These are phyloP conservation scores for Pandemis corylana DNA, from an alignment of 2,888 invertebrate genomes.

Conservation along the genomic window DNA sequence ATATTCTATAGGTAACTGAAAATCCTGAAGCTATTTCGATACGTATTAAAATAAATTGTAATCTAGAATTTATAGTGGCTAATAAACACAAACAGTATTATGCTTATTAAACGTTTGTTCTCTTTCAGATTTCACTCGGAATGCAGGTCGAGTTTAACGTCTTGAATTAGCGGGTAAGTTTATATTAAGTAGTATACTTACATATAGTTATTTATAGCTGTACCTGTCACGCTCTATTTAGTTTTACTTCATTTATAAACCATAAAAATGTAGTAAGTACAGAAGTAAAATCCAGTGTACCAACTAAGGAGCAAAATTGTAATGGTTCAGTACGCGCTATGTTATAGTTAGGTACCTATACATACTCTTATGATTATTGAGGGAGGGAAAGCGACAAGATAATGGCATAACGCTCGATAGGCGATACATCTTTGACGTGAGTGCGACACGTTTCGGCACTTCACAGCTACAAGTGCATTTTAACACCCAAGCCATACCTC, in stretches of 20 bases:
- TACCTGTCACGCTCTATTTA: neutral
- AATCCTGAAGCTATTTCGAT: neutral
- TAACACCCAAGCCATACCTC: neutral
- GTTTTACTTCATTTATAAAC: too few relatives aligned
- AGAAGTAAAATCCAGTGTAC: too few relatives aligned
- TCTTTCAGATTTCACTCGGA: conserved; percentile 52
- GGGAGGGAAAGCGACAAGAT: neutral
- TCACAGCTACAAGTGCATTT: conserved; percentile 5
- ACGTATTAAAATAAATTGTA: neutral
- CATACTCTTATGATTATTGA: too few relatives aligned
- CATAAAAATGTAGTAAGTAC: too few relatives aligned
- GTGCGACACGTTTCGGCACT: conserved; percentile 8
- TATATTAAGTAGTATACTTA: too few relatives aligned
- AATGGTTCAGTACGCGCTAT: neutral
- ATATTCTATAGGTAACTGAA: neutral
- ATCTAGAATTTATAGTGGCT: neutral
- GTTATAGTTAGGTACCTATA: too few relatives aligned
- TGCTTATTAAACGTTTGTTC: conserved; percentile 20
- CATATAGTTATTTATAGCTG: neutral
- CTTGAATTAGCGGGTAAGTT: conserved; percentile 58
- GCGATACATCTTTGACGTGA: neutral
- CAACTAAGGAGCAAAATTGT: too few relatives aligned
- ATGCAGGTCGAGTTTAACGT: conserved; percentile 56
- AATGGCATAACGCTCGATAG: neutral
- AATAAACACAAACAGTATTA: too few relatives aligned